Evolutionary conservation across 2,888 invertebrate genomes (phyloP), one percentile per base, ranked within the genome.

Genomic region (Meta bourneti): DNA sequence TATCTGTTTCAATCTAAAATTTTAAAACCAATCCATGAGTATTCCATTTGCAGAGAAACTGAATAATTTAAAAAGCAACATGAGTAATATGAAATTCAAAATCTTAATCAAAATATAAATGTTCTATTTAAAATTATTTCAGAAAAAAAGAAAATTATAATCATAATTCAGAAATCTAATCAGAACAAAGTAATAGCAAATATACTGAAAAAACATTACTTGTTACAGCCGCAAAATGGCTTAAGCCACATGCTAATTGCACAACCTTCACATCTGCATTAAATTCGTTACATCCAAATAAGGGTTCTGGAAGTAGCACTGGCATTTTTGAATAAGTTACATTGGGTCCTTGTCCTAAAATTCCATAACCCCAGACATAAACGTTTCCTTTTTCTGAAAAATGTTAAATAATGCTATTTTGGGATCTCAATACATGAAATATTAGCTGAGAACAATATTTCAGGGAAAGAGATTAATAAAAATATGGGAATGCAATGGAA

Each of bases 361-460:
- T 96, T 61, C 99, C 99, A 95, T 96, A 98, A 7, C 99, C 99
- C 99, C 99, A 99, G 0, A 97, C 97, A 94, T 96, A 99, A 0
- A 98, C 98, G 51, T 97, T 96, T 0, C 98, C 98, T 93, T 96
- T 95, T 91, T 97, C 98, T 97, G 95, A n/a, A 94, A 94, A 88
- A 71, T 34, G 34, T 34, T 34, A 34, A 2, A 34, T 2, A 34
- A 34, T 34, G 1, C 80, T 77, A 77, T 8, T 74, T 34, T 34
- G 34, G 34, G 34, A 69, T 7, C n/a, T 69, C n/a, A 69, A 69
- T 69, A 69, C n/a, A 13, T 16, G 16, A 69, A 69, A 69, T 0
- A 69, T 5, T 16, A 69, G 16, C 13, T 69, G 16, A 6, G 70
- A 69, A 16, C 70, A 69, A 69, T 69, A 7, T 69, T 69, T 69